Evolutionary conservation across 2,888 invertebrate species (phyloP), one percentile per base, ranked within the genome.

Genomic region (Alcis repandata): DNA sequence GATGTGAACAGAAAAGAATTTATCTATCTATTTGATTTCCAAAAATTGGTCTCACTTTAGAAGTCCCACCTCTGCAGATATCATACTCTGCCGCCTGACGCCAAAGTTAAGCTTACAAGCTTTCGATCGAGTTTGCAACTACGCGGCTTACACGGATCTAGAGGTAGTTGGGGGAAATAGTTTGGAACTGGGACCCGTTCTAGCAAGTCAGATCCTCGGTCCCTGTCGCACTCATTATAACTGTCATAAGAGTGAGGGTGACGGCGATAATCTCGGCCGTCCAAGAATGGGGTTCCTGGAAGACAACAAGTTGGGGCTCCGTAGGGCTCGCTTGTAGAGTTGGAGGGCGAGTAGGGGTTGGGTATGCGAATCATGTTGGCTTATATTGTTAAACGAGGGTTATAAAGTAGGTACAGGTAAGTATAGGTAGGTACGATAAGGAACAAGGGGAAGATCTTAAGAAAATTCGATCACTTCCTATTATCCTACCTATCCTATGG

Each of bases 291-390:
- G n/a, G n/a, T n/a, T n/a, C n/a, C n/a, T n/a, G 41, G 56, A 45
- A 56, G 56, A 56, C 56, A 45, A 48, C 58, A 49, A 49, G 40
- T 40, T 66, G 63, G 70, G 72, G 76, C 27, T 36, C 46, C 58
- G 20, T 9, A 58, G 58, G 53, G 22, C 38, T 49, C 17, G 48
- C 27, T 32, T 22, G 19, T 43, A 43, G 9, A 32, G 15, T 27
- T 15, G 32, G 51, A 33, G 49, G 49, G 36, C 51, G 4, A 8
- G 20, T 4, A 49, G 32, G 33, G 32, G 17, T 49, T 9, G 36
- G 49, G 49, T 33, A 49, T 49, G 49, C 33, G 33, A 49, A 13
- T 13, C 13, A 36, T 36, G 13, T 15, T 36, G 36, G 17, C 15
- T 19, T n/a, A 51, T 36, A 36, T 51, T 38, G 51, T 51, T 51